These are phyloP conservation scores for Nudaria mundana DNA, from an alignment of 2,888 invertebrate species.

Conservation along the genomic window DNA sequence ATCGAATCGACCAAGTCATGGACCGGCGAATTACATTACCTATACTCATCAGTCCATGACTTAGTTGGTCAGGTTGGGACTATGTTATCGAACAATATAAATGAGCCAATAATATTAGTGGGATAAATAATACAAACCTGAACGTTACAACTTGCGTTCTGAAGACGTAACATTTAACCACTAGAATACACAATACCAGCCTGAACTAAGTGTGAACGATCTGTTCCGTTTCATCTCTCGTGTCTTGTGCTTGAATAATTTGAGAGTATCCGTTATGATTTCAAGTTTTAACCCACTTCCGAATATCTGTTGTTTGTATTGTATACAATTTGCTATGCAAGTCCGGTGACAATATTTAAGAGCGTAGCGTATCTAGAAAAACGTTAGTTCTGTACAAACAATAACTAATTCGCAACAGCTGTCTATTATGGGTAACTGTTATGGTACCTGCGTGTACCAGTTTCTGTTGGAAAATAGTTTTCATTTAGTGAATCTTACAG, in stretches of 20 bases:
- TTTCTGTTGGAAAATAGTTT: neutral
- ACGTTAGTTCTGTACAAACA: constrained; percentile 28
- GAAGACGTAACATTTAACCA: too few relatives aligned
- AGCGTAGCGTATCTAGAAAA: constrained; percentile 32
- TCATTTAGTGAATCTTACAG: neutral
- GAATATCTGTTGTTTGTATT: constrained; percentile 31
- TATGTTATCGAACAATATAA: too few relatives aligned
- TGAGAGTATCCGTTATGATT: constrained; percentile 44
- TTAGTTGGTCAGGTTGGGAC: too few relatives aligned
- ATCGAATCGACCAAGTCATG: too few relatives aligned
- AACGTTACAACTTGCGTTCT: too few relatives aligned
- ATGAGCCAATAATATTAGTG: too few relatives aligned
- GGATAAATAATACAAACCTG: too few relatives aligned
- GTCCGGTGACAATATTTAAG: constrained; percentile 25
- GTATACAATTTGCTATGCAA: constrained; percentile 38
- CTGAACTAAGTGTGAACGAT: too few relatives aligned
- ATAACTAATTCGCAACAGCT: constrained; percentile 28
- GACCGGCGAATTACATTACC: too few relatives aligned
- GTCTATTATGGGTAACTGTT: constrained; percentile 7
- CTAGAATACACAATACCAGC: too few relatives aligned
- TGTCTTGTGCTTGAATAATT: constrained; percentile 28
- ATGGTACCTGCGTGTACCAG: neutral
- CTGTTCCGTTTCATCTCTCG: neutral
- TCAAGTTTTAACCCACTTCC: constrained; percentile 47
- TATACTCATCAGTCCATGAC: too few relatives aligned